Base-by-base conservation (phyloP, 2,113 vertebrate genomes). In the Rhynchopsitta pachyrhyncha region DNA sequence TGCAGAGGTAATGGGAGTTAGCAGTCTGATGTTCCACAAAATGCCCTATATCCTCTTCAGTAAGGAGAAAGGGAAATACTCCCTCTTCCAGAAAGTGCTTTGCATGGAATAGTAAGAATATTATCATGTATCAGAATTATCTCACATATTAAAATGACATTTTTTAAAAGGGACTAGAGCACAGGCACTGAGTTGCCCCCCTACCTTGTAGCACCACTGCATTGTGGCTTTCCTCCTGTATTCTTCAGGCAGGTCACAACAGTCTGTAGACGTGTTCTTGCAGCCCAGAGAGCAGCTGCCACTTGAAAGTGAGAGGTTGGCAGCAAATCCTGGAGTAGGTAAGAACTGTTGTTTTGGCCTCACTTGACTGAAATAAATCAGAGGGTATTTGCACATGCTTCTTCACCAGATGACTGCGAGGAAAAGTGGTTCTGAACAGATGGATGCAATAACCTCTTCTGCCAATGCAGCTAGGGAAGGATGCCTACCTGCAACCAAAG, bases 371-470 rank as follows among this genome's bases (percentile, higher is more conserved):
- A 74, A 93, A 86, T 91, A 83, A 95, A 94, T 88, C 42, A 84
- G 23, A 47, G 73, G 75, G 60, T 20, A 35, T 19, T 88, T 59
- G 37, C 37, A 63, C 49, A 59, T 62, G 68, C 79, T 69, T 86
- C 94, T 88, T 88, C 53, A 71, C 82, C 83, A 92, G 92, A 6
- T 0, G 46, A 77, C 82, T 73, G 77, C 64, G 52, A 93, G 88
- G 86, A 46, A 86, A 77, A 67, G 83, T 2, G 0, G 55, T 59
- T 14, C 25, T 55, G 91, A 94, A 77, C 83, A 91, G 94, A 92
- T 97, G 91, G 86, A 93, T 42, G 69, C 86, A 93, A 88, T 97
- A 95, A 93, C 83, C 46, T 96, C 68, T 93, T 59, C 71, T 92
- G 86, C 92, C 88, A 83, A 1, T 59, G 83, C 91, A 88, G 80